Conservation (phyloP, 2,113 vertebrate species). For the Dipodomys stephensi region DNA sequence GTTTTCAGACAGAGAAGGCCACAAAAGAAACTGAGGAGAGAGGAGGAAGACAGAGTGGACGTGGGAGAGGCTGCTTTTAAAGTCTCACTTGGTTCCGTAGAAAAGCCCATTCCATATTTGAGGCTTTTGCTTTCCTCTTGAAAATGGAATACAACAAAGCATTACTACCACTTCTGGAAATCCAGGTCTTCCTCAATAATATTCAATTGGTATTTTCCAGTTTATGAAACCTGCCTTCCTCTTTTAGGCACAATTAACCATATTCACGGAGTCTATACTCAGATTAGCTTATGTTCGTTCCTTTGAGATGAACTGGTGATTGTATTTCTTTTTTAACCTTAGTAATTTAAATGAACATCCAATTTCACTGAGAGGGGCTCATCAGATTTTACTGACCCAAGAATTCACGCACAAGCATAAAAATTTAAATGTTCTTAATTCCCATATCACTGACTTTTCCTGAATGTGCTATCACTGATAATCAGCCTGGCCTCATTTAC, state of each 20-base stretch:
- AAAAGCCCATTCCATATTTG: not conserved
- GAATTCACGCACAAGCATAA: conserved; percentile 29
- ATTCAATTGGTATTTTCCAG: not conserved
- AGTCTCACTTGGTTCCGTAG: not conserved
- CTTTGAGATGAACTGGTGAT: conserved; percentile 7
- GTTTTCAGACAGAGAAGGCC: not conserved
- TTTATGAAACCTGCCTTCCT: not conserved
- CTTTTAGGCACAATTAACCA: not conserved
- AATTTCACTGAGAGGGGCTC: not conserved
- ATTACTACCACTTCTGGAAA: not conserved
- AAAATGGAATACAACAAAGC: not conserved
- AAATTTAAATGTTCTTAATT: conserved; percentile 47
- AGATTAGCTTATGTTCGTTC: not conserved
- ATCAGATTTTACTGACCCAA: conserved; percentile 60
- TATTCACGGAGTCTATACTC: not conserved
- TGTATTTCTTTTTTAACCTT: not conserved
- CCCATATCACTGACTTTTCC: conserved; percentile 24
- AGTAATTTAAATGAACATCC: not conserved
- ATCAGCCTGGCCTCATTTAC: conserved; percentile 72
- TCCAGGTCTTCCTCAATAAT: not conserved
- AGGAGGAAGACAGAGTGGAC: not conserved
- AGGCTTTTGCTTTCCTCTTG: not conserved
- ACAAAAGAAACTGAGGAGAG: not conserved
- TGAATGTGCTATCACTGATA: conserved; percentile 66
- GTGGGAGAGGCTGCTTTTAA: not conserved